Evolutionary conservation across 2,888 invertebrate genomes (phyloP).

Genomic region (Clivina fossor): DNA sequence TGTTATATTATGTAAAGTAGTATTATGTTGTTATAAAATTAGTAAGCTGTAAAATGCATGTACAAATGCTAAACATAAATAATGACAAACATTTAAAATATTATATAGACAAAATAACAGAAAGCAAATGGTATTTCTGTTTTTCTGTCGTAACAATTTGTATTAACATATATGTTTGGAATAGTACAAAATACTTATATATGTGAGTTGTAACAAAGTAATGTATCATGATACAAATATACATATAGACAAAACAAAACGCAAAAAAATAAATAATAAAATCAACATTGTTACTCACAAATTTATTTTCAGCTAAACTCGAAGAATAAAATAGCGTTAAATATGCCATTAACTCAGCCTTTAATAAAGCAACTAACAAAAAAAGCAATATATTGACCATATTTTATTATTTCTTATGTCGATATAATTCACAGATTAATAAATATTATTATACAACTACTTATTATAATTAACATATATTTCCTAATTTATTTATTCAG

Average conservation of each 20-base stretch:
- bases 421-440: neutral
- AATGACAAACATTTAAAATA: constrained; percentile 13
- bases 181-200: too few relatives aligned
- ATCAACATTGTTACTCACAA: constrained; percentile 24
- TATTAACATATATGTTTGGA: too few relatives aligned
- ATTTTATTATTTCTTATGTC: constrained; percentile 4
- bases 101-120: constrained; percentile 8
- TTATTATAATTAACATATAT: too few relatives aligned
- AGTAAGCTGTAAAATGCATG: too few relatives aligned
- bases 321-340: constrained; percentile 22
- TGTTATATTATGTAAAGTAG: constrained; percentile 38
- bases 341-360: constrained; percentile 27
- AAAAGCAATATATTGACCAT: constrained; percentile 7
- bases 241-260: constrained; percentile 2
- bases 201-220: too few relatives aligned
- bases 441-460: too few relatives aligned
- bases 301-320: constrained; percentile 25
- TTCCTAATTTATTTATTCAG: too few relatives aligned
- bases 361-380: constrained; percentile 27
- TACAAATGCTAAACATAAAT: neutral
- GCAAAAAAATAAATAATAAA: constrained; percentile 19
- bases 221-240: neutral
- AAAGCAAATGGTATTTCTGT: constrained; percentile 5
- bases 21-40: too few relatives aligned
- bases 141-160: too few relatives aligned